Percentiles rank a stretch among this genome's conserved stretches.
Evolutionary conservation across 1,140 invertebrate genomes (phyloP).

Genomic region (Lordiphosa stackelbergi): DNA sequence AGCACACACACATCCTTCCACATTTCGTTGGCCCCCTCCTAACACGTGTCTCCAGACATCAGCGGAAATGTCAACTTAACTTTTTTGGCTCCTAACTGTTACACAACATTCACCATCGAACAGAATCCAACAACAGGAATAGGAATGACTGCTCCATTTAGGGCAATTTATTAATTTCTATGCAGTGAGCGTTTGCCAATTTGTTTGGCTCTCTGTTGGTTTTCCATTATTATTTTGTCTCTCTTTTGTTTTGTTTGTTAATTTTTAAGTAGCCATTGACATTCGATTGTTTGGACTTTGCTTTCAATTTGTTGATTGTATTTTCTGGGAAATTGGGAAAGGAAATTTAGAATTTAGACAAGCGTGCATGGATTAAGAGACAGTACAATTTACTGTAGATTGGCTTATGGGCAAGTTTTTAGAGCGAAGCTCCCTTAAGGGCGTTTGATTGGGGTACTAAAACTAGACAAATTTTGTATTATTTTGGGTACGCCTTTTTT

Average conservation of each 20-base stretch:
- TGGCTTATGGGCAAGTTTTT: too few relatives aligned
- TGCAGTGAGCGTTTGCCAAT: conserved; percentile 62
- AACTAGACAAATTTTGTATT: too few relatives aligned
- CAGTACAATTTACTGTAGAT: too few relatives aligned
- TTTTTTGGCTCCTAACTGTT: conserved; percentile 38
- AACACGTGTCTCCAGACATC: conserved; percentile 17
- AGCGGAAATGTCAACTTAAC: conserved; percentile 71
- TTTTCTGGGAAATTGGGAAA: conserved; percentile 14
- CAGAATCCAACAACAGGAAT: conserved; percentile 5
- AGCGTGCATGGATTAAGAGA: too few relatives aligned
- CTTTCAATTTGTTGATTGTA: conserved; percentile 71
- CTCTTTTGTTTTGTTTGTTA: conserved; percentile 9
- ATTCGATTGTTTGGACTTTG: conserved; percentile 65
- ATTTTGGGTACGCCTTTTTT: too few relatives aligned
- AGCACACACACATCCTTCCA: conserved; percentile 27
- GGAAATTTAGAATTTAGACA: too few relatives aligned
- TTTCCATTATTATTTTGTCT: conserved; percentile 11
- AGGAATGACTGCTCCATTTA: conserved; percentile 14
- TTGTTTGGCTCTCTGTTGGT: conserved; percentile 49
- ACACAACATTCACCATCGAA: too few relatives aligned
- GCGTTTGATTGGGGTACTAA: too few relatives aligned
- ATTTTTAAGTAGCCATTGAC: conserved; percentile 47
- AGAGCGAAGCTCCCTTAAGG: too few relatives aligned
- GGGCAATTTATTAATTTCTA: conserved; percentile 71
- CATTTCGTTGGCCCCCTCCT: neutral